Base-by-base conservation (phyloP, 64 coral and sea anemone species). In the Porites australiensis region DNA sequence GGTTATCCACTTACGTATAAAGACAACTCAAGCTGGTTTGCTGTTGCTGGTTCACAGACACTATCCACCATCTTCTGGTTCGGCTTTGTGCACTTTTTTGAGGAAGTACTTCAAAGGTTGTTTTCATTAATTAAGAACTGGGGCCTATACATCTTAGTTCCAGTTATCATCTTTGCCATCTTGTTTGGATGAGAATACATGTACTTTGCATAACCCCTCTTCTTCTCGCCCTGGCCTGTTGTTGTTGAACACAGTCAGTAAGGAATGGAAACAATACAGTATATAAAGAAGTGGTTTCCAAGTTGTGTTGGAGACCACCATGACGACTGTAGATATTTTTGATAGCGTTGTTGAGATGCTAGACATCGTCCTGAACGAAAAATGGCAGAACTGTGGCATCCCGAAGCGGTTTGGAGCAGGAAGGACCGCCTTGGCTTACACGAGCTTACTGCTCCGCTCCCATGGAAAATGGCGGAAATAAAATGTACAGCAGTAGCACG, bases 321-420 rank as follows among this genome's bases (percentile, higher is more conserved):
- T 23, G 0, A 89, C 86, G 19, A 60, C 71, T 3, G 6, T 96
- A 16, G 85, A 96, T 53, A 20, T 96, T 2, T 96, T 96, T 22
- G 94, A 96, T 68, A 50, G 75, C 0, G n/a, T n/a, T n/a, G 70
- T 88, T 13, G 86, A 94, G 75, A 74, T 89, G 15, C 18, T 94
- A 19, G 85, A 89, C 57, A 53, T 94, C 1, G 8, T 89, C 2
- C 10, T 89, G 2, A 86, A 92, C 72, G 77, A 87, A 60, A 63
- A 74, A 8, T 21, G 83, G 20, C 47, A 44, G 16, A 61, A 27
- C 5, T 18, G 64, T 5, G 79, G 82, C 18, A 12, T 88, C n/a
- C 4, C 88, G 0, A 50, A 73, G 47, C 19, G 4, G 8, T 92
- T 92, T 74, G 74, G 79, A 37, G 10, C 11, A 3, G 74, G 23